Base-by-base conservation (phyloP, 2,113 vertebrate genomes). In the Pardalotus punctatus region DNA sequence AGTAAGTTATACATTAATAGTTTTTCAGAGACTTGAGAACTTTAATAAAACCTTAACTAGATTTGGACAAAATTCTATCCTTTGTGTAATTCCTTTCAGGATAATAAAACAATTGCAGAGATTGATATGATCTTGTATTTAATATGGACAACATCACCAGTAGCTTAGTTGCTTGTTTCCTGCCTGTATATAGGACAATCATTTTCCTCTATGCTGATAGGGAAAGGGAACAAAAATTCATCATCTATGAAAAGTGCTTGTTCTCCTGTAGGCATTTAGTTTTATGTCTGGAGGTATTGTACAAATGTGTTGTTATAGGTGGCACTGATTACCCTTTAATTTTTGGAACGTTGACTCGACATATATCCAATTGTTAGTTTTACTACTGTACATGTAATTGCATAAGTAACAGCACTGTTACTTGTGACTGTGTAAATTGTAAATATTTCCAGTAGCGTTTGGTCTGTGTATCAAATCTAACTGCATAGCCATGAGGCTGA, bases 371-470 rank as follows among this genome's bases (percentile, higher is more conserved):
- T 29, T 72, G 4, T 82, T 92, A 76, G 20, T 91, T 92, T 88
- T 88, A 91, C 81, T 96, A 87, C 93, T 94, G 93, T 94, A 90
- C 38, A 43, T 50, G 45, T 81, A 94, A 67, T 61, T 81, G 9
- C 31, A 16, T 58, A 82, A 78, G 64, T 87, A 95, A 93, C 38
- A 10, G 51, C 67, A 92, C 71, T 80, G 90, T 94, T 95, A 73
- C 81, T 80, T 67, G 65, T 73, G 72, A 64, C 54, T 90, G 28
- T 77, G 27, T 87, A 92, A 82, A 83, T 48, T 92, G 38, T 88
- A 74, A 69, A 64, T 71, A 35, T 86, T 85, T 93, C 78, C 58
- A 62, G 51, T 38, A 88, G 51, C 14, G 21, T 88, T 80, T 47
- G 60, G 17, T 80, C 43, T 83, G 47, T 70, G 25, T 72, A n/a